phyloP scores from a whole-genome alignment of 2,113 vertebrate species.

The Poicephalus meyeri region DNA sequence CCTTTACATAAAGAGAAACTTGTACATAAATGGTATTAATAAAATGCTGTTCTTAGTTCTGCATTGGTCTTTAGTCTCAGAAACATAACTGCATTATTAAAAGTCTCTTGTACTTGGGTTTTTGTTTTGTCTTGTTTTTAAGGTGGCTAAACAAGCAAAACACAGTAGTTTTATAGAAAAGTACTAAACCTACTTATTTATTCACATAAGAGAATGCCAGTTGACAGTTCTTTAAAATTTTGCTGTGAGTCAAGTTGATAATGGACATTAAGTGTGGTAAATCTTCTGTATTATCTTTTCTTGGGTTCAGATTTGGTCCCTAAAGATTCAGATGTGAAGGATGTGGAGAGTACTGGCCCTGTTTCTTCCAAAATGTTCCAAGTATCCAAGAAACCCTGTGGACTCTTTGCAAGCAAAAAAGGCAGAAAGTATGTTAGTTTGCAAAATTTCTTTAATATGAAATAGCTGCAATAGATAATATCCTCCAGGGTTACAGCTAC shows the following conservation, averaged over 20 bases:
- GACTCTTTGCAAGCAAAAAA: not conserved
- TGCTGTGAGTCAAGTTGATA: not conserved
- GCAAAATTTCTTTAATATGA: not conserved
- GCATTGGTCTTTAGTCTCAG: not conserved
- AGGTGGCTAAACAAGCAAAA: not conserved
- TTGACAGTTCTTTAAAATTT: not conserved
- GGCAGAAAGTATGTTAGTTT: not conserved
- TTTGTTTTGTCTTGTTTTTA: not conserved
- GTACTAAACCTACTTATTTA: not conserved
- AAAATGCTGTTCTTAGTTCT: not conserved
- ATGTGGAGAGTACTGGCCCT: not conserved
- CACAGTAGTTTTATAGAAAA: not conserved
- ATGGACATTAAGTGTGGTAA: not conserved
- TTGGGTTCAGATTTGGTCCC: not conserved
- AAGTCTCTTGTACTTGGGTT: not conserved
- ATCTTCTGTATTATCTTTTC: not conserved
- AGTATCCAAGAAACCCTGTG: not conserved
- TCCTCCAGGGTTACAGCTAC: not conserved
- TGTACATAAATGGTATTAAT: not conserved
- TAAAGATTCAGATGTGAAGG: not conserved
- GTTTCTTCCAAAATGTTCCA: not conserved
- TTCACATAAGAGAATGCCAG: not conserved
- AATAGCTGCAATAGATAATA: not conserved
- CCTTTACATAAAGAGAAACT: not conserved
- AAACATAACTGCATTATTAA: not conserved